Evolutionary conservation across 2,888 invertebrate genomes (phyloP), one percentile per base, ranked within the genome.

Genomic region (Neocrepidodera transversa): DNA sequence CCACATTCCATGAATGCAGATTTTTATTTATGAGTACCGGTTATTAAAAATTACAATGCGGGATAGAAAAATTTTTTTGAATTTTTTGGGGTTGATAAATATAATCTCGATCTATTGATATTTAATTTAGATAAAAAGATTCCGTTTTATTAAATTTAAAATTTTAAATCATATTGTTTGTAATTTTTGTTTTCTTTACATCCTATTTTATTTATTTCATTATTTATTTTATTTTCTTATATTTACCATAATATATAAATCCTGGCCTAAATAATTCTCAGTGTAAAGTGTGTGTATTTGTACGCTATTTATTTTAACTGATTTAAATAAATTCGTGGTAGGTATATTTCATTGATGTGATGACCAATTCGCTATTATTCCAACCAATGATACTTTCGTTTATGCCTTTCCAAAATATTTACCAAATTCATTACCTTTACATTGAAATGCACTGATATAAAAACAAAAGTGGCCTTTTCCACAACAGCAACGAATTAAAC

Each of bases 291-390:
- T 35, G 13, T 36, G 13, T 18, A 62, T 64, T 64, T 63, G 60
- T 51, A 52, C 45, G 42, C 54, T 53, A 60, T 65, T 67, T 60
- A 65, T 64, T 63, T 67, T 60, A 65, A 65, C 51, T 45, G 56
- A 59, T 59, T 58, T 54, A 62, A 64, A 64, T 65, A 61, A 65
- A 67, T 67, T 61, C 36, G 20, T 49, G 23, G 35, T 49, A 53
- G 23, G 35, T 49, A 47, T 59, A 57, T 63, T 60, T 62, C 53
- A 58, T 60, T 64, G 60, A 62, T 40, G 55, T 62, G 58, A 64
- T 54, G 56, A 53, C 36, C 51, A 48, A 50, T 47, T 59, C 32
- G 30, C 58, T 52, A 57, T 59, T 63, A 63, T 65, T 63, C 50
- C 48, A 63, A 36, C 49, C 42, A 52, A 55, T 61, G 59, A 57